These are phyloP conservation scores for Microctenopoma stevenorrisi DNA, from an alignment of 2,797 vertebrate species.

Conservation along the genomic window DNA sequence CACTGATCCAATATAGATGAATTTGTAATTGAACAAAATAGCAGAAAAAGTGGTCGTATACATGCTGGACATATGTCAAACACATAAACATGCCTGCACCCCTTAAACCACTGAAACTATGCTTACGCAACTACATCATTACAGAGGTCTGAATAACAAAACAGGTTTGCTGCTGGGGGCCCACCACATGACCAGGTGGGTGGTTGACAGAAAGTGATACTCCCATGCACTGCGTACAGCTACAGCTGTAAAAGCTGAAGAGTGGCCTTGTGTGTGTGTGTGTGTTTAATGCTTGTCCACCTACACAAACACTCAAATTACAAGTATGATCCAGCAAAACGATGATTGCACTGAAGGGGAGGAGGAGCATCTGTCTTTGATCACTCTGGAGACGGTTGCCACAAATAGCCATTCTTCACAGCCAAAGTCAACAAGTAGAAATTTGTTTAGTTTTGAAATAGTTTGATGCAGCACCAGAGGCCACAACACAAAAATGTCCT, in stretches of 20 bases:
- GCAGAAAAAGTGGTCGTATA: constrained; percentile 22
- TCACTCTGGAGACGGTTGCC: constrained; percentile 27
- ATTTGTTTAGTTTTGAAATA: constrained; percentile 30
- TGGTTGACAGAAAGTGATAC: constrained; percentile 52
- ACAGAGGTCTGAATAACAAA: constrained; percentile 37
- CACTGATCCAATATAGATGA: constrained; percentile 76
- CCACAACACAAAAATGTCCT: constrained; percentile 18
- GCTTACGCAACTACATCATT: constrained; percentile 9
- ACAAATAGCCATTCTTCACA: constrained; percentile 40
- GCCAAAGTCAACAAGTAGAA: constrained; percentile 6
- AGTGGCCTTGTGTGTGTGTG: constrained; percentile 14
- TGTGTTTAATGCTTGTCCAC: constrained; percentile 41
- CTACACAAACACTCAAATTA: constrained; percentile 58
- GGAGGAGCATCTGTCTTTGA: constrained; percentile 58
- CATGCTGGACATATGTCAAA: constrained; percentile 43
- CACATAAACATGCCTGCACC: constrained; percentile 28
- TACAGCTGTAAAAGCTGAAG: constrained; percentile 33
- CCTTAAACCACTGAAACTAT: not conserved
- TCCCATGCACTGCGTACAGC: constrained; percentile 17
- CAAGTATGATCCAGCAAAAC: constrained; percentile 55
- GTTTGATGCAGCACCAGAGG: constrained; percentile 27
- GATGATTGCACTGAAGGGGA: constrained; percentile 37
- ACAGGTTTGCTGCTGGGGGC: constrained; percentile 37
- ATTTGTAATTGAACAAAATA: constrained; percentile 51
- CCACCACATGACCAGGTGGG: constrained; percentile 53